Conservation (phyloP, 2,888 invertebrate genomes). For the Kryphioiulus occultus region DNA sequence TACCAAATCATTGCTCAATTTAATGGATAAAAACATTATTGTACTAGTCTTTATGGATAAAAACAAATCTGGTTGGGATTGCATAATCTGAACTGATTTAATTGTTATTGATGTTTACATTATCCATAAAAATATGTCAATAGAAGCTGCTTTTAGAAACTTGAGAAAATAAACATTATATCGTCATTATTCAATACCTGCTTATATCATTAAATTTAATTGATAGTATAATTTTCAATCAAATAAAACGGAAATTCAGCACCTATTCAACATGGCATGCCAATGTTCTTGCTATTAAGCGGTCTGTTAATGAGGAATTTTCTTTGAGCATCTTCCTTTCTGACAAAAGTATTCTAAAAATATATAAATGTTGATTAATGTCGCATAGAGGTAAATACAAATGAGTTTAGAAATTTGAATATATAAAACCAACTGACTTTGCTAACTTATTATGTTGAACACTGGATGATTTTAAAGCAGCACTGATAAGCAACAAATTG, state of each 20-base stretch:
- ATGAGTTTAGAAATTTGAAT: neutral
- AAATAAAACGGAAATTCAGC: neutral
- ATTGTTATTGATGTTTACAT: neutral
- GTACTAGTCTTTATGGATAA: neutral
- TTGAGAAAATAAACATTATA: neutral
- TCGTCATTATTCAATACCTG: neutral
- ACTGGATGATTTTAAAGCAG: conserved; percentile 52
- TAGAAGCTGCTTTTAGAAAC: neutral
- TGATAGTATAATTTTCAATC: neutral
- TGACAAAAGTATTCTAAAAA: conserved; percentile 49
- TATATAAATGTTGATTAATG: neutral
- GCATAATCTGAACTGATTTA: neutral
- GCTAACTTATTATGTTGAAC: conserved; percentile 51
- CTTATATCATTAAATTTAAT: neutral
- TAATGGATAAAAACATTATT: neutral
- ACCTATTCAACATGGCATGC: neutral
- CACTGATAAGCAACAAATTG: conserved; percentile 52
- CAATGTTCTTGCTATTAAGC: conserved; percentile 49
- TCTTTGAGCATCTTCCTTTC: conserved; percentile 52
- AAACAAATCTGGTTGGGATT: neutral
- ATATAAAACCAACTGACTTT: conserved; percentile 46
- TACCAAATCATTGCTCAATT: conserved; percentile 28
- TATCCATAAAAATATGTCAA: neutral
- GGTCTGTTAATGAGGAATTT: conserved; percentile 52
- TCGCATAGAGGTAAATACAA: neutral